phyloP scores from a whole-genome alignment of 2,888 invertebrate genomes.

The Sicus ferrugineus region DNA sequence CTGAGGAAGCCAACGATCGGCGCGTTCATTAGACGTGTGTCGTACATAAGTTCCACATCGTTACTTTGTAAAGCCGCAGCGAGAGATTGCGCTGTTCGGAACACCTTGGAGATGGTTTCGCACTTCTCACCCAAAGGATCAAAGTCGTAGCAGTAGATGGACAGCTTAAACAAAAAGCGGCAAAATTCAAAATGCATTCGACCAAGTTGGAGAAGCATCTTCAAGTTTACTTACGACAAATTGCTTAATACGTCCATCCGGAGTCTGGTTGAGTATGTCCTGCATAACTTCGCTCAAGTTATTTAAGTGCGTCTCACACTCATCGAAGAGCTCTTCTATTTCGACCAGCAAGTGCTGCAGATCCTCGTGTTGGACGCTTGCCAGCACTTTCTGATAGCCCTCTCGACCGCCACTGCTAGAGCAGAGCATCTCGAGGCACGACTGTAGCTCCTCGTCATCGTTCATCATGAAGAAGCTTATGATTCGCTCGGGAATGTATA shows the following conservation, averaged over 20 bases:
- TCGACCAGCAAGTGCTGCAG: constrained; percentile 24
- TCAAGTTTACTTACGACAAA: constrained; percentile 32
- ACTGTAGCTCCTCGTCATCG: constrained; percentile 36
- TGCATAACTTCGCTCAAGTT: constrained; percentile 17
- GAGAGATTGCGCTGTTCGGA: constrained; percentile 30
- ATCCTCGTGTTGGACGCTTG: constrained; percentile 5
- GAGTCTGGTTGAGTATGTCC: constrained; percentile 22
- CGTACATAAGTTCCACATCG: constrained; percentile 41
- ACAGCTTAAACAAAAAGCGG: background rate
- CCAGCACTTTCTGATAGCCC: background rate
- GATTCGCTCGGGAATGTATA: constrained; percentile 39
- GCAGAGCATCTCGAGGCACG: constrained; percentile 35
- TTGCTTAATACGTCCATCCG: constrained; percentile 34
- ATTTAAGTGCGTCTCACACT: constrained; percentile 33
- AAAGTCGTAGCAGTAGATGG: constrained; percentile 24
- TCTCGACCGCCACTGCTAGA: background rate
- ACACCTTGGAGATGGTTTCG: constrained; percentile 33
- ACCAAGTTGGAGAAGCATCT: background rate
- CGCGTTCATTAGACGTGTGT: constrained; percentile 44
- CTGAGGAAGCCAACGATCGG: constrained; percentile 43
- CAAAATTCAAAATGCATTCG: background rate
- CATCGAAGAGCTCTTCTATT: constrained; percentile 35
- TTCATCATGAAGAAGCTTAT: constrained; percentile 41
- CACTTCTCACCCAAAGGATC: constrained; percentile 26
- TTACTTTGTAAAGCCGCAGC: constrained; percentile 31